Percentiles rank a stretch among this genome's conserved stretches.
Evolutionary conservation across 1,140 invertebrate genomes (phyloP).

Genomic region (Melipona quadrifasciata): DNA sequence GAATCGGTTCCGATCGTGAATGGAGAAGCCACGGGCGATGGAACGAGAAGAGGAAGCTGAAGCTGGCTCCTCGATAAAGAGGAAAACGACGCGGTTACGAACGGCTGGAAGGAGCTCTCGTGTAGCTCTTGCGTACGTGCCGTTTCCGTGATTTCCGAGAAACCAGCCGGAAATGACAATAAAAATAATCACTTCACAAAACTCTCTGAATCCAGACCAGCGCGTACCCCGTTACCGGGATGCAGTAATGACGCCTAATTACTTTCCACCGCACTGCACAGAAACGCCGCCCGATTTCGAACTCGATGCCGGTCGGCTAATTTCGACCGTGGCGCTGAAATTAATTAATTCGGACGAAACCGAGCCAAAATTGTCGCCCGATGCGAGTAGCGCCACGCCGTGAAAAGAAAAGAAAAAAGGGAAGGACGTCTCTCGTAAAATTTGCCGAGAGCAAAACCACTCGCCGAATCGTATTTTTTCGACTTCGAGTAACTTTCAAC

Average conservation of each 20-base stretch:
- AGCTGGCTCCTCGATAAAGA: neutral
- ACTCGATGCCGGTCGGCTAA: constrained; percentile 47
- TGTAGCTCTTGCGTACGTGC: constrained; percentile 70
- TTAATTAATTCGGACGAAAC: constrained; percentile 60
- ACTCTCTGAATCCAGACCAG: constrained; percentile 73
- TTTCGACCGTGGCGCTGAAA: constrained; percentile 57
- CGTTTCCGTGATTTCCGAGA: constrained; percentile 80
- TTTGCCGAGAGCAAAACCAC: neutral
- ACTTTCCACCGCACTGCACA: constrained; percentile 77
- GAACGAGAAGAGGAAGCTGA: neutral
- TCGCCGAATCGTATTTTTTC: neutral
- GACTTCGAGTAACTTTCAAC: constrained; percentile 1
- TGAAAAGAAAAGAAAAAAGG: neutral
- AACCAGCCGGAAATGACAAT: constrained; percentile 81
- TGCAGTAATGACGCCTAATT: constrained; percentile 80
- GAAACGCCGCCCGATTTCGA: constrained; percentile 71
- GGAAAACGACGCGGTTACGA: neutral
- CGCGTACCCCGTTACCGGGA: constrained; percentile 58
- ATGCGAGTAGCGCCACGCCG: neutral
- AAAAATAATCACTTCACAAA: constrained; percentile 81
- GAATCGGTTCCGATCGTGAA: too few relatives aligned
- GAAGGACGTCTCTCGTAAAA: neutral
- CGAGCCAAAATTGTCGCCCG: constrained; percentile 14
- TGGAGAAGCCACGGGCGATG: neutral
- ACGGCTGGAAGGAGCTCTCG: constrained; percentile 68